A percentile compares a stretch with the other conserved stretches of the same genome.
Conservation (phyloP, 2,113 vertebrate genomes). For the Numida meleagris region DNA sequence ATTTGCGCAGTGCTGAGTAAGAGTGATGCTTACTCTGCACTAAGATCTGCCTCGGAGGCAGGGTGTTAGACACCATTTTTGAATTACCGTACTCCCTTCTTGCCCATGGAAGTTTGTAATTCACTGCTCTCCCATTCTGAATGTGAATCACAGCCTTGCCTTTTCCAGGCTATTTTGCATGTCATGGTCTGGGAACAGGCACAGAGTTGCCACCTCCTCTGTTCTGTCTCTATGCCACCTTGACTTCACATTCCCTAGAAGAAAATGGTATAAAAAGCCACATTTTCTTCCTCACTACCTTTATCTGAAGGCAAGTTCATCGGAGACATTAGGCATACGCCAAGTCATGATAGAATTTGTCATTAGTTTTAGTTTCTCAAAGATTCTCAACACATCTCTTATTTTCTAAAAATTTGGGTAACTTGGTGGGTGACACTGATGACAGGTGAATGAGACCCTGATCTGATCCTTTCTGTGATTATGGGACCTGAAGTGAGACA, state of each 20-base stretch:
- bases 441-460: not conserved
- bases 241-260: not conserved
- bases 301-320: not conserved
- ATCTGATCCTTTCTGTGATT: not conserved
- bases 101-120: not conserved
- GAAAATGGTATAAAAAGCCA: not conserved
- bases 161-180: not conserved
- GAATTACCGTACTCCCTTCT: not conserved
- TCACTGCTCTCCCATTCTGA: not conserved
- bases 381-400: not conserved
- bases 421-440: not conserved
- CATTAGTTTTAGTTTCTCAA: not conserved
- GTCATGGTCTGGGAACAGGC: not conserved
- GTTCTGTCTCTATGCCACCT: not conserved
- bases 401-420: not conserved
- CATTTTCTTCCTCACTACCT: not conserved
- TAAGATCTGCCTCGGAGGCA: not conserved
- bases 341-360: not conserved
- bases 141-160: not conserved
- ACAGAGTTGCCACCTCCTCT: fast-evolving
- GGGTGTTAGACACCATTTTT: not conserved
- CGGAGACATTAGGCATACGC: not conserved
- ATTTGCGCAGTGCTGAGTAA: not conserved
- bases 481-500: not conserved
- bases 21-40: not conserved